A percentile compares a stretch with the other conserved stretches of the same genome.
Evolutionary conservation across 2,797 vertebrate genomes (phyloP).

Genomic region (Brachyalestes nurse): DNA sequence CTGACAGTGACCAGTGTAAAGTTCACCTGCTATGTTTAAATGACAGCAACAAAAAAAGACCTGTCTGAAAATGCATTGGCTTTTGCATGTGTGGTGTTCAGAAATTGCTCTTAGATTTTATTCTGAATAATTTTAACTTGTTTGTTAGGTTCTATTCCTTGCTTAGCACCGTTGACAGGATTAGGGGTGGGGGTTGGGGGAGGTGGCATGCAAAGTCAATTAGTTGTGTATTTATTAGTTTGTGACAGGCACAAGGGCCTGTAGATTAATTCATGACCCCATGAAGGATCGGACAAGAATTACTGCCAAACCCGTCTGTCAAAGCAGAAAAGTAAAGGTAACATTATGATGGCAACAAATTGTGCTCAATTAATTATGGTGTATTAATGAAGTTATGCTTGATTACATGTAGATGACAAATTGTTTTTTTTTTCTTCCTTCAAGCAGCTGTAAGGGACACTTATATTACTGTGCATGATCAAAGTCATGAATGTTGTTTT

Average conservation of each 20-base stretch:
- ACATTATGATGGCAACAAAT: constrained; percentile 79
- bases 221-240: constrained; percentile 85
- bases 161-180: constrained; percentile 15
- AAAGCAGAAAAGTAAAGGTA: constrained; percentile 84
- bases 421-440: constrained; percentile 56
- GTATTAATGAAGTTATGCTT: constrained; percentile 85
- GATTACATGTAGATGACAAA: constrained; percentile 79
- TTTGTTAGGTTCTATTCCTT: constrained; percentile 58
- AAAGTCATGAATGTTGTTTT: constrained; percentile 71
- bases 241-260: constrained; percentile 83
- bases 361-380: constrained; percentile 84
- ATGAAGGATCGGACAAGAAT: constrained; percentile 81
- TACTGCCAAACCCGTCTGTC: constrained; percentile 81
- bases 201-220: constrained; percentile 76
- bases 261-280: constrained; percentile 84
- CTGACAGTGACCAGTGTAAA: too few relatives aligned
- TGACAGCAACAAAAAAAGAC: too few relatives aligned
- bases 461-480: constrained; percentile 76
- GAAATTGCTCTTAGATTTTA: neutral
- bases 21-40: too few relatives aligned
- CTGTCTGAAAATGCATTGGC: too few relatives aligned
- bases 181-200: neutral
- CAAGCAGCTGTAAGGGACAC: constrained; percentile 75
- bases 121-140: neutral
- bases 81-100: neutral